These are phyloP conservation scores for Archips xylosteana DNA, from an alignment of 2,888 invertebrate genomes.

Conservation along the genomic window DNA sequence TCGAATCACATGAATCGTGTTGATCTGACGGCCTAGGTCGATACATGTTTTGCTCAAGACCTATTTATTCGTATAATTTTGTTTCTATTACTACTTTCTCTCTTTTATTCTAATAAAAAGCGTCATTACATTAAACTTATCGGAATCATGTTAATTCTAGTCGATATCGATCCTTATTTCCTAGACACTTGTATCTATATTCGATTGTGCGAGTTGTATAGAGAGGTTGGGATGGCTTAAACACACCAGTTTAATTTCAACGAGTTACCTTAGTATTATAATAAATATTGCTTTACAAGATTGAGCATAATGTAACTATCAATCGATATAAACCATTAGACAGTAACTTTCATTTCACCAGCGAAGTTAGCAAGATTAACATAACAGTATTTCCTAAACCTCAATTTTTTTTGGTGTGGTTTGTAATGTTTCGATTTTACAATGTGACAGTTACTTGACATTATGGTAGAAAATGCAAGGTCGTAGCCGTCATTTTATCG, in stretches of 20 bases:
- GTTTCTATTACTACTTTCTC: background rate
- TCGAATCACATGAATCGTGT: conserved; percentile 21
- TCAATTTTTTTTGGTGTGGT: too few species aligned
- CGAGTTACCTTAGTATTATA: conserved; percentile 37
- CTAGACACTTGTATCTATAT: conserved; percentile 21
- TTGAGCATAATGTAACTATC: conserved; percentile 34
- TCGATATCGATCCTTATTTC: conserved; percentile 19
- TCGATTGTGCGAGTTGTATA: conserved; percentile 34
- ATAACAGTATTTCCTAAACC: too few species aligned
- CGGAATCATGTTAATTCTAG: conserved; percentile 29
- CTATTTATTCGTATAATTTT: conserved; percentile 6
- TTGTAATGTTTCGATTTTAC: too few species aligned
- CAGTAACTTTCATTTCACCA: background rate
- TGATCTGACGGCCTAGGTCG: background rate
- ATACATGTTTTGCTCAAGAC: background rate
- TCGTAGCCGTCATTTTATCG: background rate
- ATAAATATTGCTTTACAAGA: conserved; percentile 39
- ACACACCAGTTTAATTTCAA: conserved; percentile 18
- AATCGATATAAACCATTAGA: conserved; percentile 23
- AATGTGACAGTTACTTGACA: too few species aligned
- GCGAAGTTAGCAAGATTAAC: too few species aligned
- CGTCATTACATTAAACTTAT: conserved; percentile 8
- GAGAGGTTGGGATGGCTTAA: conserved; percentile 18
- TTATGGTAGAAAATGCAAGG: background rate
- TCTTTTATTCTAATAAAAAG: background rate